Conservation (phyloP, 53 echinoderm and acorn worm genomes). For the Luidia sarsii region DNA sequence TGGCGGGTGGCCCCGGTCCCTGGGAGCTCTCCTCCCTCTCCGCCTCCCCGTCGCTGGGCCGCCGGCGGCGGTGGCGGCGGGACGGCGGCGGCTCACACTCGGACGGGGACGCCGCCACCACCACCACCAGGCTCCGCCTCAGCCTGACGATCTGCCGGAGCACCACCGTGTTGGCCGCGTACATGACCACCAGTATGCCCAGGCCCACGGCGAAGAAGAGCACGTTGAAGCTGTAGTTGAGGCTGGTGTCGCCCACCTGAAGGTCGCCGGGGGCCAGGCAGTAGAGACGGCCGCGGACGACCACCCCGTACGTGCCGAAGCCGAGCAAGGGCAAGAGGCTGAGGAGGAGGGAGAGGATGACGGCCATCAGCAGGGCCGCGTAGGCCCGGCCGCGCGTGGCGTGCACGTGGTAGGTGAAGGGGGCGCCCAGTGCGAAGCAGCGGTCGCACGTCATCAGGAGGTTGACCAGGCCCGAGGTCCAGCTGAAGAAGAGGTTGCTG, state of each 20-base stretch:
- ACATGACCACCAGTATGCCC: slow-evolving; percentile 52
- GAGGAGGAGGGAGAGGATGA: slow-evolving; percentile 12
- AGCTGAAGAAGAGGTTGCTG: slow-evolving; percentile 64
- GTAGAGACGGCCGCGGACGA: slow-evolving; percentile 11
- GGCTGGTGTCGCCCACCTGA: slow-evolving; percentile 21
- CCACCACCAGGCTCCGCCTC: background rate
- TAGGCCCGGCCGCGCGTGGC: slow-evolving; percentile 58
- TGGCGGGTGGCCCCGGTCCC: background rate
- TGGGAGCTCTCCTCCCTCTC: background rate
- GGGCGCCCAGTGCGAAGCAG: slow-evolving; percentile 56
- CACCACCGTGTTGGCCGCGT: slow-evolving; percentile 59
- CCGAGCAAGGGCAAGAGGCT: slow-evolving; percentile 58
- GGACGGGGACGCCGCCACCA: background rate
- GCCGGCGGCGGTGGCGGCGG: too few species aligned
- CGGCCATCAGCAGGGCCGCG: slow-evolving; percentile 29
- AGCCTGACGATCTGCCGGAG: slow-evolving; percentile 43
- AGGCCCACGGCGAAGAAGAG: slow-evolving; percentile 52
- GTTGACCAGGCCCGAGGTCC: slow-evolving; percentile 69
- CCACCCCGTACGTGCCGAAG: slow-evolving; percentile 55
- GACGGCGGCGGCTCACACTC: background rate
- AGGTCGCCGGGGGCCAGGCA: slow-evolving; percentile 74
- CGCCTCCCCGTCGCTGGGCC: too few species aligned
- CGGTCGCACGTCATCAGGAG: slow-evolving; percentile 64
- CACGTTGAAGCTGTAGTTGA: slow-evolving; percentile 53
- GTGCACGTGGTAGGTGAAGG: slow-evolving; percentile 62